phyloP scores from a whole-genome alignment of 2,797 vertebrate genomes.

The Sparidentex hasta region DNA sequence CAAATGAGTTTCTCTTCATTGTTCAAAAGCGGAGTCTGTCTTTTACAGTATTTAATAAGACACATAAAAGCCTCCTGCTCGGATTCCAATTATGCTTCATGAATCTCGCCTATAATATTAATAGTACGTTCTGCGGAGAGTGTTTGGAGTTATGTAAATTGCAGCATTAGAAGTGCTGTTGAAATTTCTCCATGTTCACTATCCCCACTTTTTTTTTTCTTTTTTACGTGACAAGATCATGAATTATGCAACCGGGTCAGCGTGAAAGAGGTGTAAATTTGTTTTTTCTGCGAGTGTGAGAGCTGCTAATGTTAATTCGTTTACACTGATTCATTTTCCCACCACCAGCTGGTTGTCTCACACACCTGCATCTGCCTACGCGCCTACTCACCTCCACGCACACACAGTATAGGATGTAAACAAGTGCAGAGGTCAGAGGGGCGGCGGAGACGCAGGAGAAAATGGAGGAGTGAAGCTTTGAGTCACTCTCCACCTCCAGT shows the following conservation, averaged over 20 bases:
- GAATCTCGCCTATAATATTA: constrained; percentile 17
- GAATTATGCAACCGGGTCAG: constrained; percentile 49
- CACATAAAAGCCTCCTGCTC: constrained; percentile 22
- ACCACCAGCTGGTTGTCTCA: constrained; percentile 34
- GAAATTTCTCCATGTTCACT: neutral
- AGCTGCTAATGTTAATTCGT: constrained; percentile 57
- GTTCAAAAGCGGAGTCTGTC: neutral
- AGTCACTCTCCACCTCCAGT: constrained; percentile 69
- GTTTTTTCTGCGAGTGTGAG: constrained; percentile 51
- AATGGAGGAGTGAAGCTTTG: constrained; percentile 54
- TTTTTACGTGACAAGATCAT: constrained; percentile 26
- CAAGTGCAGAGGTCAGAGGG: constrained; percentile 57
- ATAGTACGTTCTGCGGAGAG: constrained; percentile 2
- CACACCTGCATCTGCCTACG: constrained; percentile 27
- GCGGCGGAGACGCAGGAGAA: constrained; percentile 28
- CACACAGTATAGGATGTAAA: constrained; percentile 38
- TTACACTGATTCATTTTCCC: constrained; percentile 57
- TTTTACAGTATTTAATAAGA: constrained; percentile 18
- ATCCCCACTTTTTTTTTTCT: neutral
- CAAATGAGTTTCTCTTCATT: neutral
- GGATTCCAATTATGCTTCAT: constrained; percentile 27
- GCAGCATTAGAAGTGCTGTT: constrained; percentile 10
- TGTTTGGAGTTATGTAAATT: constrained; percentile 32
- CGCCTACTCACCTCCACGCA: constrained; percentile 8
- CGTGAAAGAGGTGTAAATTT: constrained; percentile 66